Percentiles rank a stretch among this genome's conserved stretches.
phyloP scores from a whole-genome alignment of 2,888 invertebrate genomes.

The Standfussiana lucernea region DNA sequence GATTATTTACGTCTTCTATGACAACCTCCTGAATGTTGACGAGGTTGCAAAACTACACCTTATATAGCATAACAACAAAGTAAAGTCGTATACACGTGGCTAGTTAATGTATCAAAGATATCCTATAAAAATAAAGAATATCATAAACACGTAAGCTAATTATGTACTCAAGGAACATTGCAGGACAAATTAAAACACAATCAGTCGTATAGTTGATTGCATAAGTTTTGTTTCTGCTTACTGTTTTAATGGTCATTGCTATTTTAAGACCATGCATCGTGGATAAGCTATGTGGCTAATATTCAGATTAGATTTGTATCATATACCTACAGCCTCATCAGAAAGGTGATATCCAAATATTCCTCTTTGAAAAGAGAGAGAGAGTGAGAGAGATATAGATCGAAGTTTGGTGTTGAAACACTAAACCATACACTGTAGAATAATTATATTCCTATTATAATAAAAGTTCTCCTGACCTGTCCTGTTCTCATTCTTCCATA shows the following conservation, averaged over 20 bases:
- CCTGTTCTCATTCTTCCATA: no score
- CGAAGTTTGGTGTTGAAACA: no score
- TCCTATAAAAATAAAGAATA: not conserved
- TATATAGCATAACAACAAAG: not conserved
- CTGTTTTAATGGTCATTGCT: constrained; percentile 35
- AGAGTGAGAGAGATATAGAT: no score
- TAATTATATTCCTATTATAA: no score
- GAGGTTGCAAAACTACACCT: no score
- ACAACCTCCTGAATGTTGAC: no score
- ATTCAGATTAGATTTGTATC: not conserved
- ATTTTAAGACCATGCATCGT: constrained; percentile 41
- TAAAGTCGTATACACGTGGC: constrained; percentile 15
- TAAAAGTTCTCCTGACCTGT: no score
- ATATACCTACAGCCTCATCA: no score
- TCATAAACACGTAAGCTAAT: constrained; percentile 11
- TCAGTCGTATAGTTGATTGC: constrained; percentile 33
- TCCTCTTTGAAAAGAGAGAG: no score
- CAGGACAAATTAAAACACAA: constrained; percentile 29
- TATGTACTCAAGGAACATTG: constrained; percentile 17
- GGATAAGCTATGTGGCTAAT: not conserved
- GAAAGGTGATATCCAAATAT: no score
- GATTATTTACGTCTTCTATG: no score
- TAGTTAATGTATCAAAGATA: not conserved
- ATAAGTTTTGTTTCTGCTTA: constrained; percentile 30
- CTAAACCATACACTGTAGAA: no score